Evolutionary conservation across 2,888 invertebrate genomes (phyloP).

Genomic region (Matsumyia berberina): DNA sequence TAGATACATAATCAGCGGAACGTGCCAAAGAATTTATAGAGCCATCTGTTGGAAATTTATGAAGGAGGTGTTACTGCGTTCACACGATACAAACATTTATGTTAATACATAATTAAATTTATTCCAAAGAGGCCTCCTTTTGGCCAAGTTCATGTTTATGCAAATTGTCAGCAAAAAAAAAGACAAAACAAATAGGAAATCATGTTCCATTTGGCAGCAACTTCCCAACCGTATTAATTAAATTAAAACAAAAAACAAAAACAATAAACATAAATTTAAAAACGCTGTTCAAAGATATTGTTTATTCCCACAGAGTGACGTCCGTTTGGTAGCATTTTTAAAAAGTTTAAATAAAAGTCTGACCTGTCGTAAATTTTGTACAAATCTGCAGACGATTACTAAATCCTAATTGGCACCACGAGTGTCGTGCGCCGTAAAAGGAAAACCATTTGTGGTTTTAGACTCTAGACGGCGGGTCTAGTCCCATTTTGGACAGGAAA

Average conservation of each 20-base stretch:
- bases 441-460: not conserved
- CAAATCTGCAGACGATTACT: not conserved
- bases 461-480: no score
- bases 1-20: not conserved
- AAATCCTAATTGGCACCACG: constrained; percentile 14
- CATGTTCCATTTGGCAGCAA: constrained; percentile 18
- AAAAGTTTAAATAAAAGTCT: not conserved
- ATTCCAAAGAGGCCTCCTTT: not conserved
- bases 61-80: constrained; percentile 9
- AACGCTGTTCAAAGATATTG: not conserved
- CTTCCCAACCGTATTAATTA: constrained; percentile 28
- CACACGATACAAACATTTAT: constrained; percentile 5
- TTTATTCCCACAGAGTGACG: constrained; percentile 21
- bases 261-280: constrained; percentile 6
- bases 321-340: not conserved
- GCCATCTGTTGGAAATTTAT: constrained; percentile 20
- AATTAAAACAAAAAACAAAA: no score
- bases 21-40: not conserved
- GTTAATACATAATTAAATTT: constrained; percentile 2
- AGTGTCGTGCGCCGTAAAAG: not conserved
- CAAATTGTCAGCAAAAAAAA: constrained; percentile 13
- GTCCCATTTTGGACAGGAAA: constrained; percentile 7
- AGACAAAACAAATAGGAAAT: constrained; percentile 30
- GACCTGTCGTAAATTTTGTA: not conserved
- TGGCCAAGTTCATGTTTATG: constrained; percentile 32